Evolutionary conservation across 1,140 invertebrate genomes (phyloP), one percentile per base, ranked within the genome.

Genomic region (Drosophila malerkotliana): DNA sequence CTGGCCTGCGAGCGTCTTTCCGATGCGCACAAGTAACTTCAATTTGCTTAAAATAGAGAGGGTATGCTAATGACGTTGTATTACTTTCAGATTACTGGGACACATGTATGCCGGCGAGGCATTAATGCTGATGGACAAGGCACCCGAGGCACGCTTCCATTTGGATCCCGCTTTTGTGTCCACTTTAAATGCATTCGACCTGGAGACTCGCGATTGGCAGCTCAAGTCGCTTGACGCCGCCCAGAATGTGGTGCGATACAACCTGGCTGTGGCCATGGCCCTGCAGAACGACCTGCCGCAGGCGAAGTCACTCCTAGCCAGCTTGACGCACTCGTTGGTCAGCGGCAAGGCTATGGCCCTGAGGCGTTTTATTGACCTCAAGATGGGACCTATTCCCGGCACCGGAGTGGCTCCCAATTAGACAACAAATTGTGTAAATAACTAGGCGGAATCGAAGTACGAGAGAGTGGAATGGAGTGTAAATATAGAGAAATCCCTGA

Each of bases 91-190:
- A 91, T 94, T 98, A 64, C 93, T 98, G 64, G 97, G 95, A 0
- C 96, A 98, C 92, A 94, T 98, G 71, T 98, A 98, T 92, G 95
- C 96, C 15, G 97, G 97, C 0, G 98, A 99, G 92, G 95, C 97
- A 44, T 92, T 97, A n/a, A 95, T 98, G 72, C 94, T 96, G 56
- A 92, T 98, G 83, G 96, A 98, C 83, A 94, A 95, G 93, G 95
- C 97, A 45, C 93, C 93, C 4, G 97, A 98, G 92, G 97, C 97
- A 2, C 94, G 98, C 15, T 94, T 96, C 63, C 95, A 97, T 92
- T 93, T 98, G 24, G 96, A 98, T 83, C 96, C 96, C 4, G 95
- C 96, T 37, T 94, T 94, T 89, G 94, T 97, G 3, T 93, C 92
- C 53, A 94, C 96, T 0, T 47, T 92, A 1, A 92, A 92, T 45